A percentile compares a stretch with the other conserved stretches of the same genome.
Conservation (phyloP, 2,797 vertebrate species). For the Erpetoichthys calabaricus region DNA sequence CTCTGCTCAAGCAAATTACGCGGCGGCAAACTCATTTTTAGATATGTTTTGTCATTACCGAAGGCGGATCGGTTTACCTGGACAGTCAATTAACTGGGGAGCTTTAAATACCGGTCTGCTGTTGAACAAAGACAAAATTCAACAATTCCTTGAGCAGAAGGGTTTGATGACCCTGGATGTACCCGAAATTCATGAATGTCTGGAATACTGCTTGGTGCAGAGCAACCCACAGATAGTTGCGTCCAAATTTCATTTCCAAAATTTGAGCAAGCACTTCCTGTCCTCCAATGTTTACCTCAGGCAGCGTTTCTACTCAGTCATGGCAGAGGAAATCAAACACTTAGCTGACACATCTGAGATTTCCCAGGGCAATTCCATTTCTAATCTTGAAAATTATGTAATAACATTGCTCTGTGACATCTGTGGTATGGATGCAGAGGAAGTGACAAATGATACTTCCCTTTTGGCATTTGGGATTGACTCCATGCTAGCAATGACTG, state of each 20-base stretch:
- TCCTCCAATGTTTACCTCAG: conserved; percentile 43
- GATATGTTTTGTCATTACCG: conserved; percentile 68
- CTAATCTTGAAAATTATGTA: conserved; percentile 39
- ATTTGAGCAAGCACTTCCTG: conserved; percentile 38
- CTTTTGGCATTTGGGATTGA: conserved; percentile 58
- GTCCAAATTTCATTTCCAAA: conserved; percentile 55
- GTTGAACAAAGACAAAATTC: conserved; percentile 52
- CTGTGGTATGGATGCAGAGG: conserved; percentile 29
- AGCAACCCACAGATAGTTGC: conserved; percentile 64
- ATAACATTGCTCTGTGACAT: conserved; percentile 46
- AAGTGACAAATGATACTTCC: conserved; percentile 40
- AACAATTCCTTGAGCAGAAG: conserved; percentile 54
- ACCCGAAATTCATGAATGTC: conserved; percentile 49
- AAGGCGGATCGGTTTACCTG: conserved; percentile 58
- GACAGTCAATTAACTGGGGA: conserved; percentile 74
- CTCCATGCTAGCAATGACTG: conserved; percentile 71
- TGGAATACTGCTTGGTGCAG: conserved; percentile 45
- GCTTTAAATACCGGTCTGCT: conserved; percentile 67
- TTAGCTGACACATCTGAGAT: neutral
- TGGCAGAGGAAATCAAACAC: conserved; percentile 31
- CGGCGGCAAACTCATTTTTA: conserved; percentile 73
- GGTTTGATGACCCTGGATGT: conserved; percentile 58
- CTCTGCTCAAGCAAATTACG: conserved; percentile 63
- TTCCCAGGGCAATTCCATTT: conserved; percentile 7
- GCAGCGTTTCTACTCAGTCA: conserved; percentile 39